A percentile compares a stretch with the other conserved stretches of the same genome.
Conservation (phyloP, 64 coral and sea anemone genomes). For the Actinia equina region DNA sequence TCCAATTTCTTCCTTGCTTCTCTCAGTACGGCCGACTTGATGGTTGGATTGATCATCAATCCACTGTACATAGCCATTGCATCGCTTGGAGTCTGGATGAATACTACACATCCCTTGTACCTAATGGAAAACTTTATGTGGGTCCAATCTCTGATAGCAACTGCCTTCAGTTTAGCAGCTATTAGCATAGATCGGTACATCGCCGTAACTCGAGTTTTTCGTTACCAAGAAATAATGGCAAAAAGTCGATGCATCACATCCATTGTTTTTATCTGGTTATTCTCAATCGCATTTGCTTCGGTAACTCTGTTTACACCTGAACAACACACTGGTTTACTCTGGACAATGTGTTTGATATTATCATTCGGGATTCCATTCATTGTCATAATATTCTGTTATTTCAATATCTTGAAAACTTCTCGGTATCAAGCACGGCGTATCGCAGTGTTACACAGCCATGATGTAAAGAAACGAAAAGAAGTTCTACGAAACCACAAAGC, state of each 20-base stretch:
- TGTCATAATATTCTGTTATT: constrained; percentile 24
- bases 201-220: no score
- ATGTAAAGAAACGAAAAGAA: constrained; percentile 4
- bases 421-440: constrained; percentile 11
- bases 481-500: constrained; percentile 7
- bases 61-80: constrained; percentile 16
- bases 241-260: not conserved
- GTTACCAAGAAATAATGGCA: no score
- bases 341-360: not conserved
- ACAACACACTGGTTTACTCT: not conserved
- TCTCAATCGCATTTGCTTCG: constrained; percentile 4
- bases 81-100: constrained; percentile 17
- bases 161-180: not conserved
- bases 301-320: not conserved
- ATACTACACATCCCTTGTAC: not conserved
- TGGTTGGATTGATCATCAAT: constrained; percentile 23
- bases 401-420: constrained; percentile 14
- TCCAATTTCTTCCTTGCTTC: constrained; percentile 25
- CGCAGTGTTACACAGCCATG: not conserved
- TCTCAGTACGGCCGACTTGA: constrained; percentile 16
- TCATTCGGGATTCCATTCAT: constrained; percentile 5
- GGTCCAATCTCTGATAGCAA: constrained; percentile 25
- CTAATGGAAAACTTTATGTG: constrained; percentile 14
- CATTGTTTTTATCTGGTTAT: constrained; percentile 7
- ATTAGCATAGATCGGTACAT: no score